Conservation (phyloP, 2,797 vertebrate species). For the Tapirus indicus region DNA sequence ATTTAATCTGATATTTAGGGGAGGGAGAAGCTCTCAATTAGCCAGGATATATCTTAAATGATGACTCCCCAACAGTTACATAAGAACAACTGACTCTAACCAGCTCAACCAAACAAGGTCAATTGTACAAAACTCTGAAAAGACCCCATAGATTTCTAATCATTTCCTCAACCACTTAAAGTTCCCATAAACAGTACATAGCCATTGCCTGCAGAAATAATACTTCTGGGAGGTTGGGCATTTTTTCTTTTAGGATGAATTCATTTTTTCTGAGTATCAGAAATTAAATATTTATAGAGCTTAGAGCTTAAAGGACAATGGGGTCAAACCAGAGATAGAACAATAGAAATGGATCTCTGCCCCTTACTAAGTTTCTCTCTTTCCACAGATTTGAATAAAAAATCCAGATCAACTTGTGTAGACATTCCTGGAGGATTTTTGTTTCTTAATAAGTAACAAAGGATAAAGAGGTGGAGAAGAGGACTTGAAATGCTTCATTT, state of each 20-base stretch:
- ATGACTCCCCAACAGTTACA: not conserved
- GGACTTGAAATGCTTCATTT: not conserved
- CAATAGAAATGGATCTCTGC: not conserved
- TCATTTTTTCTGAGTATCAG: not conserved
- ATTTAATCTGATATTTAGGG: slow-evolving; percentile 9
- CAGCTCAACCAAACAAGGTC: not conserved
- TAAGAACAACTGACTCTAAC: not conserved
- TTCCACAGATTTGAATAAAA: not conserved
- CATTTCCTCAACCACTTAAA: not conserved
- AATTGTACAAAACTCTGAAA: not conserved
- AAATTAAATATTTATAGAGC: not conserved
- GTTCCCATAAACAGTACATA: not conserved
- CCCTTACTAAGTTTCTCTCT: not conserved
- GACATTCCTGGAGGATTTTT: not conserved
- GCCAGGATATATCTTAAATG: not conserved
- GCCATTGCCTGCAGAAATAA: not conserved
- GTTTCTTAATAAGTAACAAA: not conserved
- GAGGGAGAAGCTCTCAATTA: not conserved
- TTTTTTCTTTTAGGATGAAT: not conserved
- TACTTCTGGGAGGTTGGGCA: not conserved
- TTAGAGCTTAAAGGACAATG: not conserved
- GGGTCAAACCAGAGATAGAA: not conserved
- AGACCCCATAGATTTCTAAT: not conserved
- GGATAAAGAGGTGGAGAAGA: not conserved
- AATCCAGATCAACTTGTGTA: not conserved